Conservation (phyloP, 2,797 vertebrate species). For the Numenius phaeopus region DNA sequence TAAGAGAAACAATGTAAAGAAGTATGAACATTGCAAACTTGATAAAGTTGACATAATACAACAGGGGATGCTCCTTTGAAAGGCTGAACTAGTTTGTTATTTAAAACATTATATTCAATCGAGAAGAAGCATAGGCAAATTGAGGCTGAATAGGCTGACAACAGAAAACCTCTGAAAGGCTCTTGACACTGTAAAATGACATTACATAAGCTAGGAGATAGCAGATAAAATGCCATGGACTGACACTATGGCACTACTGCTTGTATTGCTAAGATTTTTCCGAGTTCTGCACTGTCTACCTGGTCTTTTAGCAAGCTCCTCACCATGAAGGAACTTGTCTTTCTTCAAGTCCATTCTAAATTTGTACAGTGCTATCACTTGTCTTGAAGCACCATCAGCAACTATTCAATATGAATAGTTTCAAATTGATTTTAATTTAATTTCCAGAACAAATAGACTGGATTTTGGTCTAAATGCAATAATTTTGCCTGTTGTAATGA, state of each 20-base stretch:
- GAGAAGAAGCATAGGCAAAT: conserved; percentile 8
- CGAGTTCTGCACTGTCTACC: background rate
- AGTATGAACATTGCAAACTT: background rate
- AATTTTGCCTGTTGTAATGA: background rate
- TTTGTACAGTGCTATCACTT: background rate
- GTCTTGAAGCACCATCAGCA: background rate
- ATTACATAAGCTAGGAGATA: too few relatives aligned
- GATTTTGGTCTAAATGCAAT: conserved; percentile 22
- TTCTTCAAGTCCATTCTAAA: background rate
- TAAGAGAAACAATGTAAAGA: background rate
- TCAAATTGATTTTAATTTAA: conserved; percentile 29
- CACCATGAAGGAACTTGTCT: accelerated
- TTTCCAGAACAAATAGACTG: conserved; percentile 23
- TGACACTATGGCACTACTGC: background rate
- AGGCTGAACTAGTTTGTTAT: conserved; percentile 19
- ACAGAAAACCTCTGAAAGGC: background rate
- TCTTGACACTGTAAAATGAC: background rate
- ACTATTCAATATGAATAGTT: background rate
- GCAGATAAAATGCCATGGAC: background rate
- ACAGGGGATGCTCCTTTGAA: background rate
- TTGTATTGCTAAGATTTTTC: background rate
- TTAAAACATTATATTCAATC: background rate
- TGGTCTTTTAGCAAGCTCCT: background rate
- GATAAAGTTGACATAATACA: background rate
- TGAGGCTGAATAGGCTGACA: background rate